Evolutionary conservation across 2,888 invertebrate genomes (phyloP).

Genomic region (Leptinotarsa peninsularis): DNA sequence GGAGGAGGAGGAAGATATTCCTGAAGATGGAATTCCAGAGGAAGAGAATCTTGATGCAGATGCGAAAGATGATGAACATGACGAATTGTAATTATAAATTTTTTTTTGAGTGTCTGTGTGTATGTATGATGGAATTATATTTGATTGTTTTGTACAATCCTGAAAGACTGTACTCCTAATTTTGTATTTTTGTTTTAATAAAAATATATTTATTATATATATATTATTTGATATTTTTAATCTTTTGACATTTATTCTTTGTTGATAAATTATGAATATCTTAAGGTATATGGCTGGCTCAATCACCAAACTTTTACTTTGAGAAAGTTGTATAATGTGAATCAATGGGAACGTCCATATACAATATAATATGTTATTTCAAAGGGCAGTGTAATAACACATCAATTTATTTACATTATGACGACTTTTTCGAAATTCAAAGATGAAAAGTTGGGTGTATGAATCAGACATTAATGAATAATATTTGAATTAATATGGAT

Average conservation of each 20-base stretch:
- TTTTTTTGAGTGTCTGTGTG: constrained; percentile 39
- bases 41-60: constrained; percentile 63
- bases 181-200: constrained; percentile 50
- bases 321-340: too few relatives aligned
- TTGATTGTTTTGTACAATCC: constrained; percentile 46
- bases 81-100: constrained; percentile 70
- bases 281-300: too few relatives aligned
- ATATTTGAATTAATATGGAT: too few relatives aligned
- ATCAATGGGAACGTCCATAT: too few relatives aligned
- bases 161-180: constrained; percentile 50
- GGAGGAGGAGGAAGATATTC: constrained; percentile 66
- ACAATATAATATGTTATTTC: too few relatives aligned
- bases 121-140: constrained; percentile 30
- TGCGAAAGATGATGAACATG: constrained; percentile 66
- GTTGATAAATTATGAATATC: neutral
- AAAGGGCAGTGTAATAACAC: too few relatives aligned
- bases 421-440: too few relatives aligned
- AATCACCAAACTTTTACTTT: too few relatives aligned
- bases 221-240: neutral
- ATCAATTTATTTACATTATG: too few relatives aligned
- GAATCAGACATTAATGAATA: too few relatives aligned
- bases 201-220: constrained; percentile 39
- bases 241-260: neutral
- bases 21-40: constrained; percentile 66
- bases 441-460: too few relatives aligned